phyloP scores from a whole-genome alignment of 2,888 invertebrate genomes.

The Diarsia brunnea region DNA sequence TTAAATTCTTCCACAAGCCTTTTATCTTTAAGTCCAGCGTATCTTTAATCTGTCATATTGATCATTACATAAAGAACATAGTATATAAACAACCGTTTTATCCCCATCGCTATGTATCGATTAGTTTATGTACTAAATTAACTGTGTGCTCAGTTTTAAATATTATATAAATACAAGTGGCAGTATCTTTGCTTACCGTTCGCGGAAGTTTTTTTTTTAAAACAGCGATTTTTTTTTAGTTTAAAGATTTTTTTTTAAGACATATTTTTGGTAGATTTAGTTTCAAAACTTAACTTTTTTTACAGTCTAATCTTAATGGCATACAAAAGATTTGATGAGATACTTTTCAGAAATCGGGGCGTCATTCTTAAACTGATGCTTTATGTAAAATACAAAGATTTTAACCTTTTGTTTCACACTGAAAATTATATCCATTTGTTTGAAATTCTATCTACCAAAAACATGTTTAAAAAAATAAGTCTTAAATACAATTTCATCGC shows the following conservation, averaged over 20 bases:
- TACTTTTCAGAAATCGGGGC: background rate
- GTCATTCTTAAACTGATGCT: background rate
- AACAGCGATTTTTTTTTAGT: background rate
- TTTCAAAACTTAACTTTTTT: background rate
- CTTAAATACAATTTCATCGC: background rate
- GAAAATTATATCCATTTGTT: background rate
- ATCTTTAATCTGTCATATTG: background rate
- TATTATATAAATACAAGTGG: slow-evolving; percentile 61
- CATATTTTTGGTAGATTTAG: slow-evolving; percentile 15
- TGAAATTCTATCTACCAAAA: slow-evolving; percentile 8
- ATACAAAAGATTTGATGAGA: background rate
- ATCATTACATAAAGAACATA: slow-evolving; percentile 3
- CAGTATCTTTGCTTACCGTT: slow-evolving; percentile 54
- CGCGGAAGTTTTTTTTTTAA: background rate
- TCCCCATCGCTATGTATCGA: slow-evolving; percentile 18
- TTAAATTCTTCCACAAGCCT: background rate
- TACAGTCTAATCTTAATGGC: background rate
- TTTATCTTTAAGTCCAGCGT: background rate
- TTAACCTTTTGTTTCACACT: background rate
- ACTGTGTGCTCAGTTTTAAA: slow-evolving; percentile 63
- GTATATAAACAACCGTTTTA: slow-evolving; percentile 47
- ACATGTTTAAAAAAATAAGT: background rate
- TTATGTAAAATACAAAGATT: background rate
- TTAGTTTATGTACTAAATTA: slow-evolving; percentile 45
- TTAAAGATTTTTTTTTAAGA: background rate